Percentiles rank a stretch among this genome's conserved stretches.
Evolutionary conservation across 1,140 invertebrate genomes (phyloP).

Genomic region (Calosoma granatense): DNA sequence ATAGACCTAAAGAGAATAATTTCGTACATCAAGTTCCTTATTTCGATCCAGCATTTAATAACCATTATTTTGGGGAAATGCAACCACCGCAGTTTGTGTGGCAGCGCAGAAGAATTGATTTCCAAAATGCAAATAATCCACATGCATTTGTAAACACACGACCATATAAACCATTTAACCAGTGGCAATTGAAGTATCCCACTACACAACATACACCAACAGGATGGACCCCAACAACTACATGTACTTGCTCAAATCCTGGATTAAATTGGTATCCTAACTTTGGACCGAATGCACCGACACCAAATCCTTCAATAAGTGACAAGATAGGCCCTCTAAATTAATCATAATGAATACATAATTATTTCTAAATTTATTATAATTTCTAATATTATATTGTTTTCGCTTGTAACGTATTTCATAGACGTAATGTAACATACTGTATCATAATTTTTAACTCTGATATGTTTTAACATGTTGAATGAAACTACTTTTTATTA

Average conservation of each 20-base stretch:
- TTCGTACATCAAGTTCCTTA: not conserved
- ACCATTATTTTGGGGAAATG: slow-evolving; percentile 10
- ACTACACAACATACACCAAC: not conserved
- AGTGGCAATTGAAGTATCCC: not conserved
- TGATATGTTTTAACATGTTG: too few relatives aligned
- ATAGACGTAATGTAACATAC: too few relatives aligned
- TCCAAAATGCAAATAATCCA: not conserved
- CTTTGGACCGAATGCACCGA: not conserved
- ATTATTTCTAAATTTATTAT: too few relatives aligned
- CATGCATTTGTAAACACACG: not conserved
- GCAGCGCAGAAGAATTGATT: not conserved
- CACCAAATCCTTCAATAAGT: not conserved
- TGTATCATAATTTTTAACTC: too few relatives aligned
- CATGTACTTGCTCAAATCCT: not conserved
- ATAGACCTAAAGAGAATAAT: not conserved
- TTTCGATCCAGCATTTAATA: slow-evolving; percentile 12
- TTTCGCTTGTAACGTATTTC: too few relatives aligned
- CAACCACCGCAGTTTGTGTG: not conserved
- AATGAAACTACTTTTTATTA: too few relatives aligned
- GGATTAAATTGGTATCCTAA: slow-evolving; percentile 1
- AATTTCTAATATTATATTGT: too few relatives aligned
- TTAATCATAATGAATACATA: not conserved
- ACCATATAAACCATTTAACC: slow-evolving; percentile 2
- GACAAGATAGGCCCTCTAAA: not conserved
- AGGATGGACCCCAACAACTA: not conserved